A percentile compares a stretch with the other conserved stretches of the same genome.
Evolutionary conservation across 2,888 invertebrate genomes (phyloP).

Genomic region (Teinopalpus imperialis): DNA sequence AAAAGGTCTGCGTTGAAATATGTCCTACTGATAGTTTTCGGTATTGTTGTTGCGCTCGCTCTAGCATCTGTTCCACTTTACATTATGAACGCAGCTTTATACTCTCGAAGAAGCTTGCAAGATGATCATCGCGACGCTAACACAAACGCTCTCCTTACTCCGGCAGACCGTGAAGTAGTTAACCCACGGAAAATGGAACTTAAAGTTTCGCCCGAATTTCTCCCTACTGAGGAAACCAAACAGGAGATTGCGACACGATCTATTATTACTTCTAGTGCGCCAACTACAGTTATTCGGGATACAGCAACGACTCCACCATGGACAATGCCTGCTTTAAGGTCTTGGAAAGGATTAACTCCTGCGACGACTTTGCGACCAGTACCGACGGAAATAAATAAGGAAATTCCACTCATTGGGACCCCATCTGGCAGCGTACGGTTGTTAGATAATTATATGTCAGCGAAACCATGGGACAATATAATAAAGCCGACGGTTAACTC

Average conservation of each 20-base stretch:
- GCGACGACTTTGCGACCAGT: slow-evolving; percentile 56
- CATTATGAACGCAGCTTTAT: slow-evolving; percentile 57
- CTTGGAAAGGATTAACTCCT: slow-evolving; percentile 62
- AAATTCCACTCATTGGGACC: slow-evolving; percentile 53
- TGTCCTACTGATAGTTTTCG: slow-evolving; percentile 59
- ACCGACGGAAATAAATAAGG: slow-evolving; percentile 54
- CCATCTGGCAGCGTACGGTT: slow-evolving; percentile 56
- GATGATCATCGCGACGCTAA: slow-evolving; percentile 41
- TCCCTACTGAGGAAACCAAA: slow-evolving; percentile 48
- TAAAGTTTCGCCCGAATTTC: slow-evolving; percentile 51
- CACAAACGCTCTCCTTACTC: slow-evolving; percentile 49
- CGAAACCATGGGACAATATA: slow-evolving; percentile 67
- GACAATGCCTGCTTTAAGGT: slow-evolving; percentile 77
- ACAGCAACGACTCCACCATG: slow-evolving; percentile 68
- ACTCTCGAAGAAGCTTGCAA: slow-evolving; percentile 48
- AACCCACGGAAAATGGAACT: slow-evolving; percentile 69
- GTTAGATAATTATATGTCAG: slow-evolving; percentile 56
- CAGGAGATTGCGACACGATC: slow-evolving; percentile 47
- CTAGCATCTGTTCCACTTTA: slow-evolving; percentile 62
- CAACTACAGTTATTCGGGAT: slow-evolving; percentile 45
- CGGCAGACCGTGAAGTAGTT: slow-evolving; percentile 52
- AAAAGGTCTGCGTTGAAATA: slow-evolving; percentile 63
- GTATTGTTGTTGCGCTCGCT: slow-evolving; percentile 56
- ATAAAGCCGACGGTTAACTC: slow-evolving; percentile 63
- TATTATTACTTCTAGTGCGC: slow-evolving; percentile 37